Conservation (phyloP, 2,797 vertebrate genomes). For the Macropus fuliginosus region DNA sequence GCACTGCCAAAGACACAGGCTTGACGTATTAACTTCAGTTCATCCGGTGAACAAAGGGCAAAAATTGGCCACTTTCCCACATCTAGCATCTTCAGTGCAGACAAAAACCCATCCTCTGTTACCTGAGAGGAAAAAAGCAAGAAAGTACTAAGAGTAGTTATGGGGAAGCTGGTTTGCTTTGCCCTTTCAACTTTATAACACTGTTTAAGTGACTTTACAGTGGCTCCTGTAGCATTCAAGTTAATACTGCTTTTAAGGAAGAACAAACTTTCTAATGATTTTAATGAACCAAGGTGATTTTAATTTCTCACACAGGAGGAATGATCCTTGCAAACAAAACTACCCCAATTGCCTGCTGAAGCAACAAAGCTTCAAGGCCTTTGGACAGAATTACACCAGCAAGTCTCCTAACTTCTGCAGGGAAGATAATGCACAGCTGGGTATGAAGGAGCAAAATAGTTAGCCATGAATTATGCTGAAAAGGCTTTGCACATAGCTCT, state of each 20-base stretch:
- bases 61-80: constrained; percentile 99
- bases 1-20: constrained; percentile 97
- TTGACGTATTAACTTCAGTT: constrained; percentile 93
- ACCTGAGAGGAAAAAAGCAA: constrained; percentile 72
- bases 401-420: constrained; percentile 27
- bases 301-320: not conserved
- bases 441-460: not conserved
- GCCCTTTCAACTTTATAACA: not conserved
- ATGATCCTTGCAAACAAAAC: not conserved
- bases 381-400: not conserved
- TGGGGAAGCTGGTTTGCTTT: not conserved
- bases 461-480: not conserved
- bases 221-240: not conserved
- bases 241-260: not conserved
- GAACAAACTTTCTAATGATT: not conserved
- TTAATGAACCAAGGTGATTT: not conserved
- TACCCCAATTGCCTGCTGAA: not conserved
- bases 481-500: constrained; percentile 7
- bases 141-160: constrained; percentile 4
- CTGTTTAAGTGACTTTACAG: not conserved
- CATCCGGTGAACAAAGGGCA: constrained; percentile 95
- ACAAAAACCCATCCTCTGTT: constrained; percentile 76
- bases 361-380: not conserved
- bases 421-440: not conserved
- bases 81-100: constrained; percentile 95